These are phyloP conservation scores for Babyrousa celebensis DNA, from an alignment of 2,797 vertebrate genomes.

Conservation along the genomic window DNA sequence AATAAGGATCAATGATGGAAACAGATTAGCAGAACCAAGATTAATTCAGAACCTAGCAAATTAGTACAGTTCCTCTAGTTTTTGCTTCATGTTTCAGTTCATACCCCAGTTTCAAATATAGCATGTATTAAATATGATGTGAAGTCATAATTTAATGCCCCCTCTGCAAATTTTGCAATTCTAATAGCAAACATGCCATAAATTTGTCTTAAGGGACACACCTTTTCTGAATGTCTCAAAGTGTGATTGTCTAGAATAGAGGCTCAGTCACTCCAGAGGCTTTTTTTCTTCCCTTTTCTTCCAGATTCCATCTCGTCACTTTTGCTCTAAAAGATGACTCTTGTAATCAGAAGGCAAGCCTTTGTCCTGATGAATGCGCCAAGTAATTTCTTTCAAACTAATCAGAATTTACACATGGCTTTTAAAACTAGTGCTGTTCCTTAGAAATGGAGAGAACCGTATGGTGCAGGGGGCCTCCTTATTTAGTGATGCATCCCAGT, in stretches of 20 bases:
- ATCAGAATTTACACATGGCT: neutral
- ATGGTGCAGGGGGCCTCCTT: accelerated
- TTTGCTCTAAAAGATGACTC: neutral
- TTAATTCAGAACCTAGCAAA: slow-evolving; percentile 56
- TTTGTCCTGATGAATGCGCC: neutral
- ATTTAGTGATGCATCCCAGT: accelerated
- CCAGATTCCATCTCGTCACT: neutral
- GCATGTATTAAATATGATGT: slow-evolving; percentile 73
- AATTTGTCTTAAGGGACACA: slow-evolving; percentile 74
- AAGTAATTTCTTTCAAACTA: neutral
- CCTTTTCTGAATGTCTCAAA: slow-evolving; percentile 14
- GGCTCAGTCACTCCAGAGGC: neutral
- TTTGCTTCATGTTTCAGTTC: slow-evolving; percentile 44
- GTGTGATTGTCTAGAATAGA: slow-evolving; percentile 9
- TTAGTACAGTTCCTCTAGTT: neutral
- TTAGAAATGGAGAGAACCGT: neutral
- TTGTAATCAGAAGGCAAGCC: neutral
- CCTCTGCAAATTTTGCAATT: slow-evolving; percentile 81
- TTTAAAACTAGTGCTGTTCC: neutral
- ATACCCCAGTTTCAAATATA: slow-evolving; percentile 77
- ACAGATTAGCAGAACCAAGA: neutral
- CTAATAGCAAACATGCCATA: slow-evolving; percentile 82
- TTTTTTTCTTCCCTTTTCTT: neutral
- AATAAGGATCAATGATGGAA: neutral
- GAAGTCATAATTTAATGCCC: slow-evolving; percentile 81